Evolutionary conservation across 2,888 invertebrate species (phyloP), one percentile per base, ranked within the genome.

Genomic region (Drosophila affinis): DNA sequence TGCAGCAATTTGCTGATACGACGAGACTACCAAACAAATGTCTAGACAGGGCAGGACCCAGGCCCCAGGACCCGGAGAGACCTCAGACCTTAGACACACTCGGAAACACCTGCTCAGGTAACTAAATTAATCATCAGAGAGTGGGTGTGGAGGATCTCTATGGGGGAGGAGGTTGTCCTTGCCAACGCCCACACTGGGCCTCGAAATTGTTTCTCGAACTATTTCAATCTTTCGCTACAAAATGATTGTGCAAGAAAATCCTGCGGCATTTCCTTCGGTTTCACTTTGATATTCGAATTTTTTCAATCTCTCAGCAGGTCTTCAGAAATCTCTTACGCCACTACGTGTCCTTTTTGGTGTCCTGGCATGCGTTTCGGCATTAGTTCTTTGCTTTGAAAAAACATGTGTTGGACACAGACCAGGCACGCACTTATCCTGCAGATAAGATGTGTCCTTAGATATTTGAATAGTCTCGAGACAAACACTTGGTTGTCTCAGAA

Each of bases 11-110:
- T 78, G 60, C 76, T 64, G 80, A 76, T 85, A 81, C 53, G 80
- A 29, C 29, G 54, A 39, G 39, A 39, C 71, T 53, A 48, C 65
- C 65, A 71, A 65, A 64, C 68, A 78, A 72, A 27, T 61, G 81
- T 81, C 81, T 81, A 81, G 81, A 81, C 81, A 71, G 76, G 47
- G 55, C 81, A 67, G 62, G 64, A n/a, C 69, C 21, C 55, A 39
- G 62, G 64, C 14, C 69, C 21, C 55, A 39, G 29, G 34, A 46
- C 39, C 34, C 29, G 29, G 14, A 48, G 57, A n/a, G 39, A 39
- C 39, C 39, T n/a, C 1, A 39, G 39, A 39, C n/a, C 39, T 39
- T 10, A 10, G 32, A 5, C 34, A 10, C 32, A 10, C 47, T 27
- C 48, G n/a, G 61, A 9, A 60, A 71, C 67, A 67, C 67, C 72